Evolutionary conservation across 1,140 invertebrate genomes (phyloP), one percentile per base, ranked within the genome.

Genomic region (Plodia interpunctella): DNA sequence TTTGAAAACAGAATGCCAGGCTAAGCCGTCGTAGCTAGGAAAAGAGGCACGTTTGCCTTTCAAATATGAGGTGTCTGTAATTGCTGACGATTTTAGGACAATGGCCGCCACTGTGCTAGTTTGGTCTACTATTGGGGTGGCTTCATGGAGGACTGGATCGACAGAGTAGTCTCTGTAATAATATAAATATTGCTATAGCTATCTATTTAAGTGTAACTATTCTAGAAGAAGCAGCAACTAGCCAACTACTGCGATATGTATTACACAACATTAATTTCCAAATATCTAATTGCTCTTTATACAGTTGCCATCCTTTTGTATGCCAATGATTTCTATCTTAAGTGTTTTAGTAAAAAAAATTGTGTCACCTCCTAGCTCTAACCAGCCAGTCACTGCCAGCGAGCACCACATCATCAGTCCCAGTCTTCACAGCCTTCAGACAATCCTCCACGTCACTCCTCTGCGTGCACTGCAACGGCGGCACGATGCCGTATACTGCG

Each of bases 41-140:
- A 96, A 93, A 72, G 94, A 96, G 0, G 95, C 95, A 30, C 91
- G 92, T 58, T 92, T 92, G 1, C 93, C 93, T 72, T 88, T 87
- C 20, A 96, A 76, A 73, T 95, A 93, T 49, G 88, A 74, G 49
- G 96, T 87, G 9, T 69, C 91, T 13, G 86, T 82, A 38, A 94
- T 91, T 8, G 83, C 82, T 0, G 93, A 91, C 67, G 92, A 82
- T n/a, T 88, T 91, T 64, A 90, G 93, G 0, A 96, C 93, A 6
- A 97, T 91, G 0, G 94, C 94, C 0, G 94, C 93, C 0, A 95
- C 92, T 5, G 92, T 90, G 70, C 94, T 92, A 19, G 92, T 90
- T 70, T 93, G 90, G 17, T 92, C 87, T 19, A 91, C 87, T 35
- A 92, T 91, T 6, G 90, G 90, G 0, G 92, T 89, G 13, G 91